Base-by-base conservation (phyloP, 2,797 vertebrate genomes). In the Amphiprion clarkii region DNA sequence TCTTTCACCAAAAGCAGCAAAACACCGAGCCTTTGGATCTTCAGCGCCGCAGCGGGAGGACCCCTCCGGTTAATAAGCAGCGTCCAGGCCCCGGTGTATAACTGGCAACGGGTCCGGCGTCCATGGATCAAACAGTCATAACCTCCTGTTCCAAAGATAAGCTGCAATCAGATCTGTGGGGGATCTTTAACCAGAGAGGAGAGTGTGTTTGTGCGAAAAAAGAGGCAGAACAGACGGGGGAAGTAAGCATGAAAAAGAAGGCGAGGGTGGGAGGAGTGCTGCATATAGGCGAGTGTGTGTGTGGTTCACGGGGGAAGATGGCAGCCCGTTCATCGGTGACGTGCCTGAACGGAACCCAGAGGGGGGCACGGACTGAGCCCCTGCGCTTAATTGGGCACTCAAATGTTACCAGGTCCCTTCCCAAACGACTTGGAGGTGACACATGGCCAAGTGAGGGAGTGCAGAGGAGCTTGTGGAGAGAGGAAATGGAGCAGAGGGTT, bases 401-500 rank as follows among this genome's bases (percentile, higher is more conserved):
- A 94, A 93, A 94, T 87, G 91, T 91, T 94, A 92, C 87, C 88
- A 88, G 88, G 92, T 90, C 89, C 91, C 80, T 89, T 91, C 89
- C 87, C 85, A 91, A 89, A 89, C 57, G 81, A 88, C 87, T 90
- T 77, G 81, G 88, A 92, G 90, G 89, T 80, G 88, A 93, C 90
- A 92, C 89, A 88, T 91, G 87, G 92, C 85, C 84, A 87, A 87
- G 85, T 65, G 82, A 64, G 87, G 82, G 89, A 90, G 88, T 58
- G 74, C 81, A 84, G 87, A 75, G 79, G 73, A 74, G 85, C 89
- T 92, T 93, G 93, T 88, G 92, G 87, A 79, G 92, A 93, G 89
- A 94, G 94, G 93, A 95, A 94, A 94, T 91, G 91, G 94, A 94
- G 91, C 92, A 93, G 90, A 92, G 94, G 94, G 93, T 95, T 95